A percentile compares a stretch with the other conserved stretches of the same genome.
phyloP scores from a whole-genome alignment of 1,140 invertebrate species.

The Melipona quadrifasciata region DNA sequence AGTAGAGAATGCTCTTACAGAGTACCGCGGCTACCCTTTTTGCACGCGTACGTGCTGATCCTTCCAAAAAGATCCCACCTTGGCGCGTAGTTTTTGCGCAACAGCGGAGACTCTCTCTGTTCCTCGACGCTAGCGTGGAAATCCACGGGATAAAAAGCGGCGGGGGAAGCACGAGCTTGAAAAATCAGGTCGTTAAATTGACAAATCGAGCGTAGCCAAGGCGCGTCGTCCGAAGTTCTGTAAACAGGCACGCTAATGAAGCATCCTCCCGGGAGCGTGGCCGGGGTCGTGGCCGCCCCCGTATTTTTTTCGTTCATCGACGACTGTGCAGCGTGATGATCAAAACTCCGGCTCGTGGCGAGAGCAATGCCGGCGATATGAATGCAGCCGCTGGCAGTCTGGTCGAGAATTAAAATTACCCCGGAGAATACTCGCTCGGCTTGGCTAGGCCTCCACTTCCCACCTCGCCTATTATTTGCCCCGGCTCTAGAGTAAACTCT shows the following conservation, averaged over 20 bases:
- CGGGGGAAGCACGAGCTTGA: neutral
- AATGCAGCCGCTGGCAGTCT: slow-evolving; percentile 7
- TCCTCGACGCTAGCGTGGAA: neutral
- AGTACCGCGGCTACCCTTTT: too few relatives aligned
- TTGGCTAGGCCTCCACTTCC: slow-evolving; percentile 40
- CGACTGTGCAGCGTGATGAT: slow-evolving; percentile 36
- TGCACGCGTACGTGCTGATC: too few relatives aligned
- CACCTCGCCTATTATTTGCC: slow-evolving; percentile 30
- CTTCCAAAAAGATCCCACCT: too few relatives aligned
- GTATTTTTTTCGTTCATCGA: slow-evolving; percentile 53
- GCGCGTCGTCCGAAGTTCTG: slow-evolving; percentile 33
- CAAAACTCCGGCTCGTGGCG: slow-evolving; percentile 40
- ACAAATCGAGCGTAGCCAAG: slow-evolving; percentile 51
- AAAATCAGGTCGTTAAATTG: slow-evolving; percentile 55
- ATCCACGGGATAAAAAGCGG: neutral
- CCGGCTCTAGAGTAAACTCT: slow-evolving; percentile 11
- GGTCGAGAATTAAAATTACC: slow-evolving; percentile 74
- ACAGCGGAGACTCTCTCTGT: neutral
- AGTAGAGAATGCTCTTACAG: too few relatives aligned
- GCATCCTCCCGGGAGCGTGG: slow-evolving; percentile 38
- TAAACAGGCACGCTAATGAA: slow-evolving; percentile 64
- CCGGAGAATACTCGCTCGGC: slow-evolving; percentile 61
- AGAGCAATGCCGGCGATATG: slow-evolving; percentile 16
- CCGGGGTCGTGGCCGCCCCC: neutral
- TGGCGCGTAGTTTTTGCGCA: neutral